These are phyloP conservation scores for Neomicropteryx cornuta DNA, from an alignment of 1,140 invertebrate species.

Conservation along the genomic window DNA sequence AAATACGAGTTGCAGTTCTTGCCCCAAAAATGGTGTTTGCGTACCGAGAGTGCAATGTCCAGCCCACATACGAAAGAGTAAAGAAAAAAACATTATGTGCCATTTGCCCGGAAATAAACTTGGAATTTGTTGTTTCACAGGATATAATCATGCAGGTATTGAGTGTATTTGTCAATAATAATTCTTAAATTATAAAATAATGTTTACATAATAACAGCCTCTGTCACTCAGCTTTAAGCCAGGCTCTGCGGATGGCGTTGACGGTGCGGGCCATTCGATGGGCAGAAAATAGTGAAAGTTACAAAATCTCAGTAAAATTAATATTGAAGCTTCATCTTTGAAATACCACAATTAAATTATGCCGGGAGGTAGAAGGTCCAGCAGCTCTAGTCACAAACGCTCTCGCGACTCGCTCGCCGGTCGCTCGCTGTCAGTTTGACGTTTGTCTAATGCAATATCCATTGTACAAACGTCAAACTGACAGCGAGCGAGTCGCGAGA, in stretches of 20 bases:
- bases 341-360: no score
- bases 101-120: constrained; percentile 27
- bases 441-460: no score
- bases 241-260: neutral
- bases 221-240: neutral
- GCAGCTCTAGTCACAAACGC: no score
- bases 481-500: no score
- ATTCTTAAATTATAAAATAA: constrained; percentile 2
- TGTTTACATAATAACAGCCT: neutral
- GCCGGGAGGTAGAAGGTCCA: no score
- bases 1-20: no score
- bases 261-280: constrained; percentile 1
- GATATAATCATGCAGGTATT: constrained; percentile 43
- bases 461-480: no score
- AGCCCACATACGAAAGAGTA: constrained; percentile 37
- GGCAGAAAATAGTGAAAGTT: no score
- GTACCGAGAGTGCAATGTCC: constrained; percentile 49
- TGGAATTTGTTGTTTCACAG: constrained; percentile 48
- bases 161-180: constrained; percentile 13
- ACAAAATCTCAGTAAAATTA: no score
- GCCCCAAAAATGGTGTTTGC: constrained; percentile 34
- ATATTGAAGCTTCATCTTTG: no score
- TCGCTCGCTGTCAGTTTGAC: no score
- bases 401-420: no score
- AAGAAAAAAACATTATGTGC: constrained; percentile 34